Base-by-base conservation (phyloP, 2,888 invertebrate genomes). In the Branchipolynoe longqiensis region DNA sequence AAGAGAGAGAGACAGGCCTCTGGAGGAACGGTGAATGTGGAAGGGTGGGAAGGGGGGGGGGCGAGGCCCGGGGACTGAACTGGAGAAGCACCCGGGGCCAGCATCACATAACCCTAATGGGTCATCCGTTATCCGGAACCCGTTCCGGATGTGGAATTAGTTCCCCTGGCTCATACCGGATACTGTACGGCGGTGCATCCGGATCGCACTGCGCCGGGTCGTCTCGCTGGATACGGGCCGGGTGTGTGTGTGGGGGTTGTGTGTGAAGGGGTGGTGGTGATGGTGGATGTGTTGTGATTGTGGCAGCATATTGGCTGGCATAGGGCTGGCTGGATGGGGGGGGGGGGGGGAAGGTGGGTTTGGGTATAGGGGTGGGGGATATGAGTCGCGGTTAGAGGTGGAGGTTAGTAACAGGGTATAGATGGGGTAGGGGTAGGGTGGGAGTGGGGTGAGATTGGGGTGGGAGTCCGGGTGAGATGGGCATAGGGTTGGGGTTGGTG, bases 111-210 rank as follows among this genome's bases (percentile, higher is more conserved):
- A 22, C 33, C 25, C 38, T 69, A 69, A 69, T 69, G 14, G 38
- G 38, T 38, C 69, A 69, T 33, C 69, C 25, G 36, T 69, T 69
- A 69, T 22, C 38, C 6, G 69, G 69, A 69, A 33, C 36, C n/a
- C 4, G 2, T 69, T 6, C 33, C 8, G 38, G 33, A 12, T 38
- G 69, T 38, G 36, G 12, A 1, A 33, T 69, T 69, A 69, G 36
- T 38, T 22, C 62, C 62, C 25, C 12, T 14, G 25, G 62, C 1
- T 14, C 14, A 48, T 48, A 48, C 18, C 48, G 8, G 48, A 48
- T 18, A 8, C 48, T 18, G 18, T 8, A 18, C 8, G 18, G 8
- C 48, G 48, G 48, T 18, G 8, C 48, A 12, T 12, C 8, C 48
- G 18, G 8, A 12, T 18, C 8, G 48, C 48, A 48, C 8, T 18